Evolutionary conservation across 2,888 invertebrate species (phyloP).

Genomic region (Chaetogeoica ovagalla): DNA sequence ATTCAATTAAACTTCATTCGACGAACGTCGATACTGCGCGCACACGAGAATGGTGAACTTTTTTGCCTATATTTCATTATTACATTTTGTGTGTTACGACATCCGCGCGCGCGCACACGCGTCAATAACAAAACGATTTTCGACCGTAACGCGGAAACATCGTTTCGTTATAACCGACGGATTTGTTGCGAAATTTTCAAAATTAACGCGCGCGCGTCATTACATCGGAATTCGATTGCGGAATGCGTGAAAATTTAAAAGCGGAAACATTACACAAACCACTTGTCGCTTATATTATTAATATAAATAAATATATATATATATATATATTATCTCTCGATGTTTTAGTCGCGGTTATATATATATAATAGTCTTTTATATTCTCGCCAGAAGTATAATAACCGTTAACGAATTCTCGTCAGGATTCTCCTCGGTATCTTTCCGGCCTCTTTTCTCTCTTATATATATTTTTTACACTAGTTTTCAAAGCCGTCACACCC

Average conservation of each 20-base stretch:
- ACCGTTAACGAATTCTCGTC: slow-evolving; percentile 46
- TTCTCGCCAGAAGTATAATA: background rate
- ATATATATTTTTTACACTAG: slow-evolving; percentile 32
- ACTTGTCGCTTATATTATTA: background rate
- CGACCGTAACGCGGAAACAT: background rate
- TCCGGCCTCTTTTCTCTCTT: background rate
- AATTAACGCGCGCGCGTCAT: no score
- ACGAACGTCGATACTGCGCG: no score
- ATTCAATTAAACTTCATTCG: background rate
- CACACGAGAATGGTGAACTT: no score
- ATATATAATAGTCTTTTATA: no score
- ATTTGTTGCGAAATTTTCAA: no score
- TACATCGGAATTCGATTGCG: no score
- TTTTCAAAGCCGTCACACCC: slow-evolving; percentile 3
- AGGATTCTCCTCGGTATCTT: background rate
- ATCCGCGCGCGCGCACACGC: background rate
- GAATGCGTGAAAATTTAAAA: no score
- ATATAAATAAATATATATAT: no score
- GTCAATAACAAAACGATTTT: background rate
- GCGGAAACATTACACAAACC: background rate
- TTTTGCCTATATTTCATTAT: background rate
- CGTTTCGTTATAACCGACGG: background rate
- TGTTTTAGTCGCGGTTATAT: no score
- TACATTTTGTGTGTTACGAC: background rate
- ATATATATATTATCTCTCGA: background rate